Evolutionary conservation across 2,113 vertebrate species (phyloP).

Genomic region (Chauna torquata): DNA sequence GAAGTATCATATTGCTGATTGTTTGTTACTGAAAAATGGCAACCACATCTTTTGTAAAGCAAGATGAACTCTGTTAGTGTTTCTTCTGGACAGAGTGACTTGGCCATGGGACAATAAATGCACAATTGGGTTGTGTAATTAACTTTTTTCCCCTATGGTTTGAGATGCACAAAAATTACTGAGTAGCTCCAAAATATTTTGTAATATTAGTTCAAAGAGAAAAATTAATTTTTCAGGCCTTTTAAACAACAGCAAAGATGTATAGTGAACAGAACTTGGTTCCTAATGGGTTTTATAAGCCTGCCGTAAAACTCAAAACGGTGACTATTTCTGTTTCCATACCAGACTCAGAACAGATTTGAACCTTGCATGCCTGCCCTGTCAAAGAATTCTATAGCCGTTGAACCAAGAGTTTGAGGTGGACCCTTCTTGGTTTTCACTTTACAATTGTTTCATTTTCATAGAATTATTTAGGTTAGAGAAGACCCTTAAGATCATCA

Average conservation of each 20-base stretch:
- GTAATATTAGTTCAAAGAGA: not conserved
- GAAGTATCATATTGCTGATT: not conserved
- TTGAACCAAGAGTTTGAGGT: not conserved
- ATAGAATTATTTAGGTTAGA: no score
- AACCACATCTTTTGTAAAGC: not conserved
- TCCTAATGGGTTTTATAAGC: not conserved
- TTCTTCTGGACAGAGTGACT: not conserved
- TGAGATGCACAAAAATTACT: not conserved
- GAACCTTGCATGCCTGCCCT: not conserved
- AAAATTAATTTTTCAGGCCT: not conserved
- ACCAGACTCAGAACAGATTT: not conserved
- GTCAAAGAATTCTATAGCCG: not conserved
- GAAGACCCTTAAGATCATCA: no score
- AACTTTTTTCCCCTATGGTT: not conserved
- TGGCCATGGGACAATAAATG: not conserved
- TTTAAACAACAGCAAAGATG: not conserved
- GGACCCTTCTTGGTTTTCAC: not conserved
- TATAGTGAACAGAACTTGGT: not conserved
- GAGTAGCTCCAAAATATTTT: not conserved
- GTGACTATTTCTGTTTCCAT: not conserved
- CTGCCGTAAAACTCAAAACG: not conserved
- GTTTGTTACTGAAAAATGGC: conserved; percentile 21
- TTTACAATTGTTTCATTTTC: not conserved
- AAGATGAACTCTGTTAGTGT: not conserved
- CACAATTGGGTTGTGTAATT: not conserved